phyloP scores from a whole-genome alignment of 2,888 invertebrate genomes.

The Torymus tubicola region DNA sequence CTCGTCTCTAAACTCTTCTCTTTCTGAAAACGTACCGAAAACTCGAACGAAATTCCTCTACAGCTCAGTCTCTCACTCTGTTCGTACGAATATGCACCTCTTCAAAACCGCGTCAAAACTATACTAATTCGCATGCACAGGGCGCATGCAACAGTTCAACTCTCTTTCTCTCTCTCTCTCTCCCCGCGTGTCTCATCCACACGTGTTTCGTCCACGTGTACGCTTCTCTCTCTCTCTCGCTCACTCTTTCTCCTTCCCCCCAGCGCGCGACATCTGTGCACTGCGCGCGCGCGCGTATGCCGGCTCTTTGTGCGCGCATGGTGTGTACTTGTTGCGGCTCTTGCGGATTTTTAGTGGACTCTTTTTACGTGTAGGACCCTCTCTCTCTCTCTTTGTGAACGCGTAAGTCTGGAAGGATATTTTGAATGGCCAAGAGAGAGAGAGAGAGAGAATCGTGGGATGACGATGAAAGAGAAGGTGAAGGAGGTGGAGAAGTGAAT shows the following conservation, averaged over 20 bases:
- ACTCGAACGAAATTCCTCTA: too few relatives aligned
- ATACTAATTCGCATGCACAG: too few relatives aligned
- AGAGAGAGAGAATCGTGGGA: too few relatives aligned
- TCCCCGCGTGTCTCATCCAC: constrained; percentile 16
- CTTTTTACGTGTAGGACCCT: neutral
- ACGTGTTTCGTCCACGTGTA: constrained; percentile 52
- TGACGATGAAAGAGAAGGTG: too few relatives aligned
- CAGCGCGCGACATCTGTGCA: constrained; percentile 53
- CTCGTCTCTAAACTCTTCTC: neutral
- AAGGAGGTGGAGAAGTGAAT: too few relatives aligned
- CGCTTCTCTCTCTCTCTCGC: constrained; percentile 34
- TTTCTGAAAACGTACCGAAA: neutral
- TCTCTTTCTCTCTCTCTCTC: too few relatives aligned
- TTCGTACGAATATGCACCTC: too few relatives aligned
- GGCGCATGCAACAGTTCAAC: too few relatives aligned
- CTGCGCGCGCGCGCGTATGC: constrained; percentile 8
- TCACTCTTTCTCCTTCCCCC: constrained; percentile 10
- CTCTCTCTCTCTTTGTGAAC: constrained; percentile 5
- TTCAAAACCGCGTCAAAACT: too few relatives aligned
- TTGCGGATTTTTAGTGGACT: constrained; percentile 43
- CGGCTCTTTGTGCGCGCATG: too few relatives aligned
- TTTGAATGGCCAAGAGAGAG: too few relatives aligned
- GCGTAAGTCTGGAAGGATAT: neutral
- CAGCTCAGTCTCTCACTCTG: too few relatives aligned
- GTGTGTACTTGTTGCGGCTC: constrained; percentile 47